A percentile compares a stretch with the other conserved stretches of the same genome.
phyloP scores from a whole-genome alignment of 2,113 vertebrate species.

The Paradoxurus hermaphroditus region DNA sequence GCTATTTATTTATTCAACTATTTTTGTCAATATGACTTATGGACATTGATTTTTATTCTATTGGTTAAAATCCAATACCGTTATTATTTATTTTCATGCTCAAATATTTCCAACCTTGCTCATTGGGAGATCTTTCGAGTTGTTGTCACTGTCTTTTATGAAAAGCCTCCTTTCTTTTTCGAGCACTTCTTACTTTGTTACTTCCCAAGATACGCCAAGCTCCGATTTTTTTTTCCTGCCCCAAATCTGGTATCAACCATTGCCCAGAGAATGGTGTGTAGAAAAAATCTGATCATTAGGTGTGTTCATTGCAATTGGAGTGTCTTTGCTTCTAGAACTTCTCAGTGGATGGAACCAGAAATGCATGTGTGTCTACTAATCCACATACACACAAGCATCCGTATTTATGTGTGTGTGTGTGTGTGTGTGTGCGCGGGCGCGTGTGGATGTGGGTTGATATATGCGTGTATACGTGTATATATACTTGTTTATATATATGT shows the following conservation, averaged over 20 bases:
- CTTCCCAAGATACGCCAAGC: not conserved
- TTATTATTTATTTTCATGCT: not conserved
- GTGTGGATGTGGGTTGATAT: no score
- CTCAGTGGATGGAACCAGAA: not conserved
- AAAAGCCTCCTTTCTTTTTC: not conserved
- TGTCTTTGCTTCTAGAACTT: not conserved
- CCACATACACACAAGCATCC: not conserved
- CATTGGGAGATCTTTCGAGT: not conserved
- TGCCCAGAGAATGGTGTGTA: not conserved
- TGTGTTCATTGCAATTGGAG: not conserved
- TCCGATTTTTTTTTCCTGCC: not conserved
- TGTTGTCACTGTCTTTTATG: not conserved
- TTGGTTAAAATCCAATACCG: not conserved
- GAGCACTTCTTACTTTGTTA: not conserved
- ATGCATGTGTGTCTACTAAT: not conserved
- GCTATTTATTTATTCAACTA: not conserved
- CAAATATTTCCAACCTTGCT: not conserved
- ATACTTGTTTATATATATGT: not conserved
- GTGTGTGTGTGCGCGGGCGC: no score
- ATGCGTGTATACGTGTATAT: not conserved
- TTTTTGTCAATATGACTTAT: not conserved
- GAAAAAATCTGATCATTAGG: not conserved
- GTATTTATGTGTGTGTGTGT: not conserved
- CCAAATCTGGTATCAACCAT: not conserved
- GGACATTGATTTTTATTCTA: not conserved